phyloP scores from a whole-genome alignment of 2,113 vertebrate genomes.

The Camelus dromedarius region DNA sequence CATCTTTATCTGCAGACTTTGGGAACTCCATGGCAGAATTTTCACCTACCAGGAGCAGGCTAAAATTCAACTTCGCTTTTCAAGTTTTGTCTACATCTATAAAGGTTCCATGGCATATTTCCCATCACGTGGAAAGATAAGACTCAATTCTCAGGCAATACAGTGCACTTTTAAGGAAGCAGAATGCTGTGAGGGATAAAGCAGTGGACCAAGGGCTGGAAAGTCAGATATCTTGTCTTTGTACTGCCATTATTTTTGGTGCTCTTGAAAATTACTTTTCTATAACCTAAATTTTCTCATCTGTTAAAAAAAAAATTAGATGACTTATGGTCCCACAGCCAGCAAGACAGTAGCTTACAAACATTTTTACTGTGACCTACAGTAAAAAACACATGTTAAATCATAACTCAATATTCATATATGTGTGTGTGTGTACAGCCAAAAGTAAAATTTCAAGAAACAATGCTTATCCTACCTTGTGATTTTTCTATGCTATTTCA shows the following conservation, averaged over 20 bases:
- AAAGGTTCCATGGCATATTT: conserved; percentile 13
- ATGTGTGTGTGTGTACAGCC: neutral
- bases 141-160: neutral
- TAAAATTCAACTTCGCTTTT: conserved; percentile 68
- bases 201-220: neutral
- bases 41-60: neutral
- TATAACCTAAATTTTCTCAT: neutral
- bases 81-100: conserved; percentile 57
- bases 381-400: neutral
- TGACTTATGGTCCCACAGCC: neutral
- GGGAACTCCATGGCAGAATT: neutral
- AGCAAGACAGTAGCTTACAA: neutral
- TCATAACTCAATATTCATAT: neutral
- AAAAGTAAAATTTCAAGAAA: conserved; percentile 47
- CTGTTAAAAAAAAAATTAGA: neutral
- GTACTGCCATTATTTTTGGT: neutral
- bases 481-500: neutral
- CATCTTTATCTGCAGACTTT: neutral
- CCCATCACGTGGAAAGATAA: conserved; percentile 20
- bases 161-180: neutral
- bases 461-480: neutral
- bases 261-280: neutral
- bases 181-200: neutral
- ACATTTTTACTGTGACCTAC: neutral
- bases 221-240: neutral